Base-by-base conservation (phyloP, 2,797 vertebrate species). In the Hippopotamyrus pictus region DNA sequence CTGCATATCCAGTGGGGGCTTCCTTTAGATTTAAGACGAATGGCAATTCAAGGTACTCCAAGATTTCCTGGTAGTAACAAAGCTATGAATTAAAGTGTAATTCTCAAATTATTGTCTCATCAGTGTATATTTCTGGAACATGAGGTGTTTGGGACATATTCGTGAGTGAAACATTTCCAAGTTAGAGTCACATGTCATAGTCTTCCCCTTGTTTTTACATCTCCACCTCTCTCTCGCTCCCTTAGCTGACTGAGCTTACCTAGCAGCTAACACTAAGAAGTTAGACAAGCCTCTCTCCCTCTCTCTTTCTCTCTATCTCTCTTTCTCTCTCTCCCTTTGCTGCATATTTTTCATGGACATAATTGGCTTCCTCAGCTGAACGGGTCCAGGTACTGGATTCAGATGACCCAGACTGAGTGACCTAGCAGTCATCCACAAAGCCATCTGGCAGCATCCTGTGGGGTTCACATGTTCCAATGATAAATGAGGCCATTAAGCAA, bases 401-500 rank as follows among this genome's bases (percentile, higher is more conserved):
- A 89, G 89, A 91, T 95, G 95, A 95, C 94, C 95, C 94, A 94
- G 94, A 94, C 93, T 93, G 92, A 91, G 86, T 96, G 93, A 96
- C 94, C 94, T 92, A 94, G 90, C 93, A 95, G 94, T 95, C 94
- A 94, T 95, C 93, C 93, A 90, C 90, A 91, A 88, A 95, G 95
- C 95, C 95, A 95, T 96, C 95, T 96, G 95, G 94, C 94, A 83
- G 62, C 9, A 90, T 94, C 94, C 93, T 92, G 93, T 92, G 88
- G 94, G 93, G 94, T 94, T 96, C 95, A 94, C 93, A 62, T 19
- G 84, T 14, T 73, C 46, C 91, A 91, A 89, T 91, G 92, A 93
- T 94, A 93, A 94, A 95, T 91, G 90, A 93, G 93, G 94, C 93
- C 92, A 62, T 95, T 95, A 95, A 95, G 94, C 93, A 92, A 93